Conservation (phyloP, 2,888 invertebrate species). For the Sialis lutaria region DNA sequence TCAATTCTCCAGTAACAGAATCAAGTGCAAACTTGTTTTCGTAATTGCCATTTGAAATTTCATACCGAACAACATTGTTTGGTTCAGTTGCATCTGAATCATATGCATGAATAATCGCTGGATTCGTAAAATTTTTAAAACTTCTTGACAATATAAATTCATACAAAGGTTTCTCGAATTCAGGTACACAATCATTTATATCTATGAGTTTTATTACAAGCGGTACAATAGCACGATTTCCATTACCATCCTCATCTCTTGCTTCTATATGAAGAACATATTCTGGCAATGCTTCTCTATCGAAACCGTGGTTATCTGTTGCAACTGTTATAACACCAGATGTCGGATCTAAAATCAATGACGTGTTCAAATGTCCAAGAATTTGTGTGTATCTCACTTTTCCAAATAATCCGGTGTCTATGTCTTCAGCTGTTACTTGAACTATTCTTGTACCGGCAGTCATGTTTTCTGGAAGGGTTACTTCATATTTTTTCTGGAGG, state of each 20-base stretch:
- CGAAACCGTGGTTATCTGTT: slow-evolving; percentile 56
- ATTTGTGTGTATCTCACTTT: slow-evolving; percentile 63
- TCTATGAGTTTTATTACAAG: slow-evolving; percentile 58
- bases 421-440: slow-evolving; percentile 63
- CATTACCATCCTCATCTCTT: slow-evolving; percentile 69
- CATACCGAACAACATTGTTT: slow-evolving; percentile 73
- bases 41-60: slow-evolving; percentile 59
- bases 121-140: slow-evolving; percentile 54
- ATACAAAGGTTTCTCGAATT: slow-evolving; percentile 62
- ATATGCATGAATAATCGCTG: slow-evolving; percentile 64
- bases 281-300: slow-evolving; percentile 63
- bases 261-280: slow-evolving; percentile 73
- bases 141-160: slow-evolving; percentile 64
- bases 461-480: slow-evolving; percentile 64
- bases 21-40: slow-evolving; percentile 59
- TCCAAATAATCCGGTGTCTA: slow-evolving; percentile 62
- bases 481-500: slow-evolving; percentile 50
- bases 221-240: slow-evolving; percentile 54
- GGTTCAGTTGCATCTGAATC: slow-evolving; percentile 72
- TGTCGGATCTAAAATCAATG: slow-evolving; percentile 57
- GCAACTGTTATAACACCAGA: slow-evolving; percentile 69
- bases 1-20: slow-evolving; percentile 58
- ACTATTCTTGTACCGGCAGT: slow-evolving; percentile 30
- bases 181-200: slow-evolving; percentile 46
- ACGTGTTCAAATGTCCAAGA: slow-evolving; percentile 59